A percentile compares a stretch with the other conserved stretches of the same genome.
These are phyloP conservation scores for Fissipunctia ypsillon DNA, from an alignment of 2,888 invertebrate species.

Conservation along the genomic window DNA sequence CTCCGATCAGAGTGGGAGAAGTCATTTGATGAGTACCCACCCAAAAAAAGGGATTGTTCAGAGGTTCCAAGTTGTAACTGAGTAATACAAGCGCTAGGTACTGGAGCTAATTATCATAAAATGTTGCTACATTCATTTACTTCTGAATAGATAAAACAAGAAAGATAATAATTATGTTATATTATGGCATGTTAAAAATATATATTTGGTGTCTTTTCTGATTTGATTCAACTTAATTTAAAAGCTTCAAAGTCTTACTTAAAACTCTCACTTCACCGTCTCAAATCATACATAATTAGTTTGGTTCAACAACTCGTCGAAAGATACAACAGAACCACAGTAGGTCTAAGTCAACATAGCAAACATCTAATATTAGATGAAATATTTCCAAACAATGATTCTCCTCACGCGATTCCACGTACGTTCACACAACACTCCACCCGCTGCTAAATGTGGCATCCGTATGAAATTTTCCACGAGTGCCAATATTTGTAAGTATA, in stretches of 20 bases:
- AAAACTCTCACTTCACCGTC: neutral
- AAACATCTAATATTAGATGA: constrained; percentile 17
- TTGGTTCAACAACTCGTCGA: neutral
- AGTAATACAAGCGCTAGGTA: neutral
- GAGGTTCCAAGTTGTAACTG: neutral
- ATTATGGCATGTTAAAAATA: no score
- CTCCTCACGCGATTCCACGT: neutral
- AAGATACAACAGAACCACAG: neutral
- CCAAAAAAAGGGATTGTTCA: no score
- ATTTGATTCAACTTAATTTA: neutral
- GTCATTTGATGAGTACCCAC: no score
- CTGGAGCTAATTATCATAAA: neutral
- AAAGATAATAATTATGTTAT: neutral
- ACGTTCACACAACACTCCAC: neutral
- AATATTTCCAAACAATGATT: constrained; percentile 23
- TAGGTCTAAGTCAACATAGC: neutral
- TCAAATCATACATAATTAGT: neutral
- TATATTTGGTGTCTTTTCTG: neutral
- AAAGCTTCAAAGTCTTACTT: neutral
- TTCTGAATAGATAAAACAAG: neutral
- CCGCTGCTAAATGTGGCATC: neutral
- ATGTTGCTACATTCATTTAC: neutral
- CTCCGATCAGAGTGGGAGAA: no score
- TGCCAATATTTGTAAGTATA: neutral
- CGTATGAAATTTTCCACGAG: neutral